These are phyloP conservation scores for Artemisiospiza belli DNA, from an alignment of 2,113 vertebrate species.

Conservation along the genomic window DNA sequence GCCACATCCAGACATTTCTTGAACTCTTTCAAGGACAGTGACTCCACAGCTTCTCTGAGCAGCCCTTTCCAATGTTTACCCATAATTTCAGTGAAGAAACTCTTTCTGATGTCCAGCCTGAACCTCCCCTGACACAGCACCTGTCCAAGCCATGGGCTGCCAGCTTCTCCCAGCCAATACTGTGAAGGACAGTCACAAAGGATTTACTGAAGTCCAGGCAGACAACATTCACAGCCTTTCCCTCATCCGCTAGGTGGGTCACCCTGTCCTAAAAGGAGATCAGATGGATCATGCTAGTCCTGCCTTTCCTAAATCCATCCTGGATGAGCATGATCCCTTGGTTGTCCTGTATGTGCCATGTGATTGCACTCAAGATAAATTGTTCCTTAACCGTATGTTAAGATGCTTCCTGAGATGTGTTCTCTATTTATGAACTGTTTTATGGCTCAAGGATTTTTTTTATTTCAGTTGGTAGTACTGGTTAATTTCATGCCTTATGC, in stretches of 20 bases:
- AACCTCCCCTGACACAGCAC: neutral
- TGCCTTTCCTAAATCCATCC: neutral
- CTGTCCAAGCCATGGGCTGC: neutral
- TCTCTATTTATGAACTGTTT: neutral
- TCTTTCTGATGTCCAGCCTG: neutral
- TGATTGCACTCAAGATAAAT: neutral
- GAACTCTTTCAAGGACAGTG: neutral
- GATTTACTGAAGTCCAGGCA: neutral
- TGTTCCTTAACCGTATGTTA: neutral
- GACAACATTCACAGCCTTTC: neutral
- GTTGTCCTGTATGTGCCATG: neutral
- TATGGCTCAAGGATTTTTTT: neutral
- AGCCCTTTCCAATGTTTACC: neutral
- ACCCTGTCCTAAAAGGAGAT: neutral
- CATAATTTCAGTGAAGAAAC: neutral
- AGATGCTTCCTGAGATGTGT: neutral
- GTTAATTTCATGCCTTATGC: neutral
- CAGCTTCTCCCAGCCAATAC: neutral
- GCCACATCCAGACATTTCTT: neutral
- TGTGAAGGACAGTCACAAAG: neutral
- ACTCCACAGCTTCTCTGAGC: neutral
- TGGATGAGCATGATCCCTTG: neutral
- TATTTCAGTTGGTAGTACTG: neutral
- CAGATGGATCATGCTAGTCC: neutral
- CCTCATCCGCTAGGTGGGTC: too few species aligned